Evolutionary conservation across 2,797 vertebrate species (phyloP).

Genomic region (Hozukius guyotensis): DNA sequence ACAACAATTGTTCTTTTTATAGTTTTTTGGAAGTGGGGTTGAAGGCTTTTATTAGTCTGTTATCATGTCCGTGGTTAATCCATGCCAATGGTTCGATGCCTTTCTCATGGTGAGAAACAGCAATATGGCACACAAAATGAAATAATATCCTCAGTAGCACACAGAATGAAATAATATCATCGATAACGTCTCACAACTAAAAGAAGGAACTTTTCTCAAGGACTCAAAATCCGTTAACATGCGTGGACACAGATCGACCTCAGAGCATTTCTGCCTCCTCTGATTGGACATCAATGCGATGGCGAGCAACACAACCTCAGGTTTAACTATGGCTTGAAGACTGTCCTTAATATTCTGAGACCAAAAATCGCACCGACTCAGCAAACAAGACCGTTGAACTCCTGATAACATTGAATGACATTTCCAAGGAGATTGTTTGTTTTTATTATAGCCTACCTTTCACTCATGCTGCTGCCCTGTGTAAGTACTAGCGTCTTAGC

Average conservation of each 20-base stretch:
- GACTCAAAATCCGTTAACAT: background rate
- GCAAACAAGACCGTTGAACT: background rate
- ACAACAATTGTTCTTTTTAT: background rate
- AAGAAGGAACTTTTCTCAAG: constrained; percentile 22
- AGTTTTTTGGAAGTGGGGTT: background rate
- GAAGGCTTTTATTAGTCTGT: background rate
- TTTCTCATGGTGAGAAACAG: background rate
- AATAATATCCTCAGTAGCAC: background rate
- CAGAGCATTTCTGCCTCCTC: background rate
- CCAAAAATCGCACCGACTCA: constrained; percentile 46
- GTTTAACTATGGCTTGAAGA: constrained; percentile 39
- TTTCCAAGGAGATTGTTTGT: constrained; percentile 3
- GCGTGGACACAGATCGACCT: background rate
- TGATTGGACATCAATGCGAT: background rate
- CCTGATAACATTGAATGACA: background rate
- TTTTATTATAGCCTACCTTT: background rate
- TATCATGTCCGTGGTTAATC: background rate
- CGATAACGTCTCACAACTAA: background rate
- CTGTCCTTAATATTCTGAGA: constrained; percentile 39
- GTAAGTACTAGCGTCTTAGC: background rate
- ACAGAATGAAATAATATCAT: background rate
- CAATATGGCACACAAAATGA: constrained; percentile 3
- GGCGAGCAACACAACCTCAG: constrained; percentile 40
- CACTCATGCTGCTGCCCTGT: background rate
- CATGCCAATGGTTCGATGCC: background rate